A percentile compares a stretch with the other conserved stretches of the same genome.
phyloP scores from a whole-genome alignment of 92 coral and sea anemone species.

The Porites lobata region DNA sequence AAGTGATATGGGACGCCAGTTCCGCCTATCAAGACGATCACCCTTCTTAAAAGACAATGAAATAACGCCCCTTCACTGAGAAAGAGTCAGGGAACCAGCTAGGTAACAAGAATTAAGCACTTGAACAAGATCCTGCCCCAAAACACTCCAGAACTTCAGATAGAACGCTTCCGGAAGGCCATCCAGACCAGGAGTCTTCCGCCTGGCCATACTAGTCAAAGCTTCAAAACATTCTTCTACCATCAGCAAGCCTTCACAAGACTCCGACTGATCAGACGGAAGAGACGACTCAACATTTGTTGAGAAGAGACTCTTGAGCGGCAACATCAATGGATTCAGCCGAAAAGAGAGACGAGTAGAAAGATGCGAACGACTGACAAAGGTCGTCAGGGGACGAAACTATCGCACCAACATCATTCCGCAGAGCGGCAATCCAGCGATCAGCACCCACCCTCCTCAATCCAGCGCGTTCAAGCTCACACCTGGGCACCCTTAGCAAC shows the following conservation, averaged over 20 bases:
- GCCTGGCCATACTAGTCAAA: conserved; percentile 35
- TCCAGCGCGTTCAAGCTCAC: neutral
- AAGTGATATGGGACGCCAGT: conserved; percentile 71
- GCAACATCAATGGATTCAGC: neutral
- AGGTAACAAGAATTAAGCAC: conserved; percentile 43
- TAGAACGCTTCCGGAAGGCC: conserved; percentile 75
- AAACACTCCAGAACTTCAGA: conserved; percentile 44
- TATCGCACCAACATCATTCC: neutral
- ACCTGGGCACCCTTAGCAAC: conserved; percentile 13
- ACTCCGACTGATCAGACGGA: neutral
- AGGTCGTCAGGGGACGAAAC: neutral
- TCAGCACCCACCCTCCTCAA: conserved; percentile 39
- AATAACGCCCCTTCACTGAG: conserved; percentile 50
- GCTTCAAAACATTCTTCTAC: conserved; percentile 52
- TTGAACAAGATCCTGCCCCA: conserved; percentile 50
- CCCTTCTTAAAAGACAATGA: conserved; percentile 66
- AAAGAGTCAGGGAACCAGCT: conserved; percentile 2
- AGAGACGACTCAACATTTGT: neutral
- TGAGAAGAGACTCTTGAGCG: conserved; percentile 26
- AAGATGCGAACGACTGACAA: neutral
- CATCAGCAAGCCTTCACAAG: conserved; percentile 64
- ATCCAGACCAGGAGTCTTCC: conserved; percentile 61
- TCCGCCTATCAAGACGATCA: conserved; percentile 13
- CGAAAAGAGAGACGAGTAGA: conserved; percentile 17
- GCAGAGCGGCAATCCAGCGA: neutral